Conservation (phyloP, 2,888 invertebrate species). For the Charanyca ferruginea region DNA sequence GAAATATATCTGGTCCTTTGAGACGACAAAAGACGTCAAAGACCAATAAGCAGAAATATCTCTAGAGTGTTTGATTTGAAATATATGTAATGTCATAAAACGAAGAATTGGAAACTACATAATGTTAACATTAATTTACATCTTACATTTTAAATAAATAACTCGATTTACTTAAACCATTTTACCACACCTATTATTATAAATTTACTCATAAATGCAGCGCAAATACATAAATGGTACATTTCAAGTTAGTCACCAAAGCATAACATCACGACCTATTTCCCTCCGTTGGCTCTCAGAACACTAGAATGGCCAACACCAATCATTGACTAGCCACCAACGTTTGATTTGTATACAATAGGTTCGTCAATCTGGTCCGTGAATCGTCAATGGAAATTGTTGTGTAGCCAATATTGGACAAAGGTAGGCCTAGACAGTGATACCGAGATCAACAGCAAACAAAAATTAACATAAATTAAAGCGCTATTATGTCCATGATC, state of each 20-base stretch:
- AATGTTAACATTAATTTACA: too few relatives aligned
- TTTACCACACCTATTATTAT: neutral
- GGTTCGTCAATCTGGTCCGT: conserved; percentile 18
- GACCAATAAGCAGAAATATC: neutral
- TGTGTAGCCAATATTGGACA: conserved; percentile 24
- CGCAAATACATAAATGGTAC: neutral
- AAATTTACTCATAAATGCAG: neutral
- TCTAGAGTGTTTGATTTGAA: neutral
- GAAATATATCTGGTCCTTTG: neutral
- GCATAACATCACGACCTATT: conserved; percentile 25
- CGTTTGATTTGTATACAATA: conserved; percentile 17
- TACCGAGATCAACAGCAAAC: too few relatives aligned
- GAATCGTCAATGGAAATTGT: conserved; percentile 30
- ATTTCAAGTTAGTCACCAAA: conserved; percentile 18
- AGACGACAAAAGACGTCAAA: neutral
- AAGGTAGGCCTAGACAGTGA: neutral
- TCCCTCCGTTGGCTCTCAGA: conserved; percentile 10
- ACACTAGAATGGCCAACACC: conserved; percentile 11
- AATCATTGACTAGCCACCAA: conserved; percentile 18
- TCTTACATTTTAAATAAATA: too few relatives aligned
- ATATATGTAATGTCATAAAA: neutral
- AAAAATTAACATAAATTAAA: too few relatives aligned
- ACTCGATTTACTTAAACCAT: neutral
- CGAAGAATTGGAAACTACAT: too few relatives aligned
- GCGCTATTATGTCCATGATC: too few relatives aligned